Conservation (phyloP, 2,113 vertebrate species). For the Alethe diademata region DNA sequence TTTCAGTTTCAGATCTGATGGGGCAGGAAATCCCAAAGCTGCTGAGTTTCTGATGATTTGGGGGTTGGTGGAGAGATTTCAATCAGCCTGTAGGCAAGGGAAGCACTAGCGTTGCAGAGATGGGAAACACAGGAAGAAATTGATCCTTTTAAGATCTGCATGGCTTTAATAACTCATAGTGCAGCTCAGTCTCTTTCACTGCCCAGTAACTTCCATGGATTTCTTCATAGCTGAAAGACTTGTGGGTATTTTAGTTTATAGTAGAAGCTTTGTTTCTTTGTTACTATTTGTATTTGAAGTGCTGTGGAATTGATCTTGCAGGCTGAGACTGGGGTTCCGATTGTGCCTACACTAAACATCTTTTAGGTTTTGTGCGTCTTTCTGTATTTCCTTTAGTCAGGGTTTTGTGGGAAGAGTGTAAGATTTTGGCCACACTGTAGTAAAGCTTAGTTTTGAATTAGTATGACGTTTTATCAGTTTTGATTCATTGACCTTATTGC, state of each 20-base stretch:
- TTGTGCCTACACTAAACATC: not conserved
- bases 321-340: not conserved
- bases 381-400: not conserved
- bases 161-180: not conserved
- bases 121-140: not conserved
- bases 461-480: not conserved
- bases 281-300: not conserved
- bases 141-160: not conserved
- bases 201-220: not conserved
- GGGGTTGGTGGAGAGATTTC: not conserved
- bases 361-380: not conserved
- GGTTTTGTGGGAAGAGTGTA: not conserved
- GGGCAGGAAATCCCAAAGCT: not conserved
- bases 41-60: not conserved
- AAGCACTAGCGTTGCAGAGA: not conserved
- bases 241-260: not conserved
- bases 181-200: not conserved
- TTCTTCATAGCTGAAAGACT: not conserved
- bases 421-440: not conserved
- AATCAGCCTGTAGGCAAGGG: not conserved
- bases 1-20: not conserved
- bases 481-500: not conserved
- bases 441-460: not conserved
- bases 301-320: not conserved
- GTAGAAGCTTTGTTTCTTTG: not conserved